A percentile compares a stretch with the other conserved stretches of the same genome.
Conservation (phyloP, 2,113 vertebrate species). For the Carassius gibelio region DNA sequence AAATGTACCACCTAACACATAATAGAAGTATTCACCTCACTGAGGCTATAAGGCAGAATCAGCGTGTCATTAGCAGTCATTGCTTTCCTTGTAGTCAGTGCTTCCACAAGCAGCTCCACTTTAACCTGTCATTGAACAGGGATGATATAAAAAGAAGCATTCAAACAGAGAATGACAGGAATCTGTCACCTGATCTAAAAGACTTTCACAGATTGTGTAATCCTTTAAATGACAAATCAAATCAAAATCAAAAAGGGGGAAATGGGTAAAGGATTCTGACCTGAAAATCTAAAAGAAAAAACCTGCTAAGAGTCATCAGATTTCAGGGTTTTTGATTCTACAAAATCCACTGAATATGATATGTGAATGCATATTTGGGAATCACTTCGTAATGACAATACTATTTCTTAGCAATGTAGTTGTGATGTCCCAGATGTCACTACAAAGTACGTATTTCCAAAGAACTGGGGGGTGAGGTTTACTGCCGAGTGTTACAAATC, state of each 20-base stretch:
- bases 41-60: conserved; percentile 85
- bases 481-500: background rate
- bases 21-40: conserved; percentile 76
- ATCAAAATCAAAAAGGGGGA: background rate
- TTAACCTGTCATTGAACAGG: conserved; percentile 78
- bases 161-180: background rate
- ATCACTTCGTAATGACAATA: background rate
- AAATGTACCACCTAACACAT: background rate
- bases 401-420: background rate
- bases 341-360: background rate
- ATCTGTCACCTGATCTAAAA: background rate
- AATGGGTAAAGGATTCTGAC: background rate
- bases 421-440: too few species aligned
- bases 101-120: conserved; percentile 83
- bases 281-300: background rate
- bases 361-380: background rate
- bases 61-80: conserved; percentile 80
- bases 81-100: conserved; percentile 88
- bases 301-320: background rate
- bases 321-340: background rate
- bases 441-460: background rate
- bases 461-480: background rate
- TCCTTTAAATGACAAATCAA: background rate
- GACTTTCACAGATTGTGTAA: background rate
- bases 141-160: background rate